Base-by-base conservation (phyloP, 2,888 invertebrate species). In the Idaea straminata region DNA sequence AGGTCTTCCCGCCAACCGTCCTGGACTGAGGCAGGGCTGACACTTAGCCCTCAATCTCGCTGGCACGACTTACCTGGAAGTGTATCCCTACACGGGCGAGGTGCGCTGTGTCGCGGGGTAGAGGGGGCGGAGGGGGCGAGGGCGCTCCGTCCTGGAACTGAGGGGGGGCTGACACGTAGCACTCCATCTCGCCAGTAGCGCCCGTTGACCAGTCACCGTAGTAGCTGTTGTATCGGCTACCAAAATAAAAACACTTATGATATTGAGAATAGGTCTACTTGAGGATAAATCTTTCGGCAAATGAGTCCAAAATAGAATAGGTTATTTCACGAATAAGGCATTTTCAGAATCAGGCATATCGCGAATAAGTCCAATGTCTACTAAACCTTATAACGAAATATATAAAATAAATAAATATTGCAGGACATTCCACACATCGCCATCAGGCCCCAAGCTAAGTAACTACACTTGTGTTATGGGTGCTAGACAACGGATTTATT, bases 131-230 rank as follows among this genome's bases (percentile, higher is more conserved):
- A 15, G 75, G 75, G 47, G 84, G 87, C 25, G 87, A 85, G 61
- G 90, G 91, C 59, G 89, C 93, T 62, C 93, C 93, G 72, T 93
- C 93, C 74, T 93, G 93, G 87, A 93, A 93, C 86, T 93, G 92
- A 10, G 91, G 91, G 35, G 92, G 92, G 36, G 93, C 93, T 0
- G 90, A 91, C 81, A 92, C 92, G 83, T 87, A 87, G 82, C 88
- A 90, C 77, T 88, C 87, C 64, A 83, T 72, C 35, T 79, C 74
- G 5, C 57, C 72, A 5, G 6, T 7, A n/a, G 57, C 64, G 72
- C 67, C 63, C 74, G 70, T 74, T 66, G 70, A 80, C 72, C 79
- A 84, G 67, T 77, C 82, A 35, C 81, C 79, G 72, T 83, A 82
- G 77, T 85, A 86, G 58, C 84, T 81, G 77, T 83, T 83, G 80